Percentiles rank a stretch among this genome's conserved stretches.
Conservation (phyloP, 1,140 invertebrate species). For the Drosophila tani region DNA sequence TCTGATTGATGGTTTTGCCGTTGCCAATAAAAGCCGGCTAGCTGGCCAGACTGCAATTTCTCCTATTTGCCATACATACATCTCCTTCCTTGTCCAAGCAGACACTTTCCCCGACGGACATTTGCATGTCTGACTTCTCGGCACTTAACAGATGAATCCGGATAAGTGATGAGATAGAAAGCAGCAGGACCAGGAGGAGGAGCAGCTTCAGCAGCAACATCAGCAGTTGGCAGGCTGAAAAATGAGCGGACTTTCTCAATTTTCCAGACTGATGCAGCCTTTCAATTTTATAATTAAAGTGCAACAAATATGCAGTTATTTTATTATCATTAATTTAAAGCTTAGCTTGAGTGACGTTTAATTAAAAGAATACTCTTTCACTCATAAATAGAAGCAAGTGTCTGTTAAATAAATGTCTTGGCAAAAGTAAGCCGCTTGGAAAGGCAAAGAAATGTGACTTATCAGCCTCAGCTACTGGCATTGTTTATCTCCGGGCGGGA, state of each 20-base stretch:
- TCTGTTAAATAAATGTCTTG: slow-evolving; percentile 17
- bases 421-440: slow-evolving; percentile 7
- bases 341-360: slow-evolving; percentile 8
- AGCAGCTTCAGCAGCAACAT: background rate
- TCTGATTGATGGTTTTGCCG: slow-evolving; percentile 40
- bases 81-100: background rate
- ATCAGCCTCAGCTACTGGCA: slow-evolving; percentile 24
- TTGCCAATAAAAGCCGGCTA: slow-evolving; percentile 25
- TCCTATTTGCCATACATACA: background rate
- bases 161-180: slow-evolving; percentile 10
- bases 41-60: slow-evolving; percentile 13
- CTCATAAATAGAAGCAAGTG: slow-evolving; percentile 20
- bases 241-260: slow-evolving; percentile 20
- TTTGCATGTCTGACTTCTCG: slow-evolving; percentile 39
- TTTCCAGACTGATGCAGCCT: slow-evolving; percentile 1
- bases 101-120: slow-evolving; percentile 23
- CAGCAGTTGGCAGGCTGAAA: slow-evolving; percentile 6
- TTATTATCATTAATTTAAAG: background rate
- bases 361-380: slow-evolving; percentile 20
- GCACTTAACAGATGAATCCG: slow-evolving; percentile 29
- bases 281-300: slow-evolving; percentile 22
- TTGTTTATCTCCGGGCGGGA: slow-evolving; percentile 26
- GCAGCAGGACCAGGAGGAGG: background rate
- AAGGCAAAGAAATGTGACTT: slow-evolving; percentile 24
- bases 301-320: background rate